phyloP scores from a whole-genome alignment of 2,797 vertebrate species.

The Hephaestus fuliginosus region DNA sequence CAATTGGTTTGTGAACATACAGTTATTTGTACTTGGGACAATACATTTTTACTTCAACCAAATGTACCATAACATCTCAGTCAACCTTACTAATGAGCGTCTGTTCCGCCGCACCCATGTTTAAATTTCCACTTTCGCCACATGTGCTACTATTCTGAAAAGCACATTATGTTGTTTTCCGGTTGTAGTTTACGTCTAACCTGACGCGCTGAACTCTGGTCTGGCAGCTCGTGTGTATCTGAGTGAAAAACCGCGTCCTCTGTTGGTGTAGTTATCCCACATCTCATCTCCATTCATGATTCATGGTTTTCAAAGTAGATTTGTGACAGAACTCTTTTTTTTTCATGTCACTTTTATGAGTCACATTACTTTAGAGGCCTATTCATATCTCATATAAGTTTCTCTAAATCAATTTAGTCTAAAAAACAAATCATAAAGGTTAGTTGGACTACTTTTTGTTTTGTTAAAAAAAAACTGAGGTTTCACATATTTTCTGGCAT shows the following conservation, averaged over 20 bases:
- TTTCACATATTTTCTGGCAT: not conserved
- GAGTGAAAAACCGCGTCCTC: constrained; percentile 64
- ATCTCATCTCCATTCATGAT: constrained; percentile 50
- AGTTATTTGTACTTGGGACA: not conserved
- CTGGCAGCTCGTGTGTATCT: constrained; percentile 20
- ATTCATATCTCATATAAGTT: not conserved
- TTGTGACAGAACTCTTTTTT: not conserved
- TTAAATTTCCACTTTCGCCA: not conserved
- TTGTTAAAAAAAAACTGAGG: not conserved
- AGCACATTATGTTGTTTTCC: not conserved
- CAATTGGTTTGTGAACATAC: not conserved
- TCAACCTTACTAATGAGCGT: not conserved
- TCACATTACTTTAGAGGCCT: not conserved
- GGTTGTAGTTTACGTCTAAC: not conserved
- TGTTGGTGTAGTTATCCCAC: constrained; percentile 50
- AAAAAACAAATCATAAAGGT: not conserved
- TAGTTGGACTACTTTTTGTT: too few species aligned
- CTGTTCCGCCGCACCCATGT: not conserved
- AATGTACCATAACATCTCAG: not conserved
- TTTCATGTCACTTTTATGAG: not conserved
- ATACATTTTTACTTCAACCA: not conserved
- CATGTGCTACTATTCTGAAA: constrained; percentile 54
- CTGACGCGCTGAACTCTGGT: constrained; percentile 26
- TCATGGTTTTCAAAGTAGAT: constrained; percentile 33
- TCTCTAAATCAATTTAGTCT: not conserved